Evolutionary conservation across 2,888 invertebrate genomes (phyloP).

Genomic region (Piscicola geometra): DNA sequence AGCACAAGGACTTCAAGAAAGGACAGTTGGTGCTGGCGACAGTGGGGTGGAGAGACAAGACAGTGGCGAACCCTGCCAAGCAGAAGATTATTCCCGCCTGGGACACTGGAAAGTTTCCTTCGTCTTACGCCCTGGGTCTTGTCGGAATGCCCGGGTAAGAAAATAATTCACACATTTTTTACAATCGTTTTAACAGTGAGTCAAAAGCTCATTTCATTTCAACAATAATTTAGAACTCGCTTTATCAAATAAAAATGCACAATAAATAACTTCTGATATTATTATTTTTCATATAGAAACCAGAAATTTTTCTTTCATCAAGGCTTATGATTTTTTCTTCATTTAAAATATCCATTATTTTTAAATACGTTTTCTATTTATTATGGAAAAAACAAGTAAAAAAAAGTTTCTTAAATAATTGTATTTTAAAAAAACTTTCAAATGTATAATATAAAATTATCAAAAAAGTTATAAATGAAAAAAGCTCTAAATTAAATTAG

Average conservation of each 20-base stretch:
- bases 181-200: no score
- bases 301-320: no score
- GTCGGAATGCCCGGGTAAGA: constrained; percentile 69
- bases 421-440: background rate
- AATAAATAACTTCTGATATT: background rate
- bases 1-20: constrained; percentile 64
- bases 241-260: constrained; percentile 43
- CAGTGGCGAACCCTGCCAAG: constrained; percentile 35
- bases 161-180: background rate
- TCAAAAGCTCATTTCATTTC: no score
- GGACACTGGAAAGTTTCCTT: constrained; percentile 59
- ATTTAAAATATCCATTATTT: no score
- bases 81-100: constrained; percentile 23
- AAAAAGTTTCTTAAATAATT: no score
- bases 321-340: no score
- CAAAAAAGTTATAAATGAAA: background rate
- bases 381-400: no score
- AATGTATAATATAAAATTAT: no score
- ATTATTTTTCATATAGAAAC: background rate
- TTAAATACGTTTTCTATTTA: no score
- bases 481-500: background rate
- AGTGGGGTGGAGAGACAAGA: constrained; percentile 64
- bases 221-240: background rate
- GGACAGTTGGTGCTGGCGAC: constrained; percentile 64
- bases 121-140: constrained; percentile 65